Evolutionary conservation across 1,140 invertebrate genomes (phyloP).

Genomic region (Zaprionus nigranus): DNA sequence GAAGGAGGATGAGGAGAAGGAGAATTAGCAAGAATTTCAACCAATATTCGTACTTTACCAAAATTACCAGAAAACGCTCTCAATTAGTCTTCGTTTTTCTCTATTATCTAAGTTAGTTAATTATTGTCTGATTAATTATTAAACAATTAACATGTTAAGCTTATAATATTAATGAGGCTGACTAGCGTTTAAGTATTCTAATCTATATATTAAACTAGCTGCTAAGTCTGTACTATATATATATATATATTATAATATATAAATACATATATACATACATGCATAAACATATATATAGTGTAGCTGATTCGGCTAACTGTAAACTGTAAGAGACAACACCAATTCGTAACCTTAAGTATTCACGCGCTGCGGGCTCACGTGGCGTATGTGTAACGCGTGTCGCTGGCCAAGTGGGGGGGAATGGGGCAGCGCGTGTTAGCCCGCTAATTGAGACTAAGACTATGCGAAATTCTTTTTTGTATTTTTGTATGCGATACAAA

Average conservation of each 20-base stretch:
- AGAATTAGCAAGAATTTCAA: conserved; percentile 34
- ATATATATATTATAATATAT: conserved; percentile 23
- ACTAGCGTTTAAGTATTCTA: conserved; percentile 65
- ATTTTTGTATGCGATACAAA: conserved; percentile 82
- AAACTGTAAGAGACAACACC: conserved; percentile 73
- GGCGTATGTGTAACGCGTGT: conserved; percentile 43
- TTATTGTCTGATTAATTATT: conserved; percentile 33
- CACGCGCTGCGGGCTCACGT: conserved; percentile 30
- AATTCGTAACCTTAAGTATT: conserved; percentile 76
- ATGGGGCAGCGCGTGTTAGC: conserved; percentile 27
- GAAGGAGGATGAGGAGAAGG: conserved; percentile 21
- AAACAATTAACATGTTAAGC: conserved; percentile 53
- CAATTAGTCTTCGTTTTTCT: conserved; percentile 66
- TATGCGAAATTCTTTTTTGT: conserved; percentile 71
- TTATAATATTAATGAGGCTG: conserved; percentile 81
- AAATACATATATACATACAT: conserved; percentile 13
- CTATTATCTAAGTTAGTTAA: conserved; percentile 31
- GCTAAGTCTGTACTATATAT: conserved; percentile 31
- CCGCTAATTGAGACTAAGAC: conserved; percentile 78
- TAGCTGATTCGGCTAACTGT: conserved; percentile 43
- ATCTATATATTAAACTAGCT: conserved; percentile 17
- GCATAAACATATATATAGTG: conserved; percentile 39
- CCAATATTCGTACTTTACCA: conserved; percentile 68
- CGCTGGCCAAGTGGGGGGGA: conserved; percentile 27
- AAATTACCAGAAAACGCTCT: conserved; percentile 61